These are phyloP conservation scores for Steatocranus sp. DNA, from an alignment of 2,797 vertebrate genomes.

Conservation along the genomic window DNA sequence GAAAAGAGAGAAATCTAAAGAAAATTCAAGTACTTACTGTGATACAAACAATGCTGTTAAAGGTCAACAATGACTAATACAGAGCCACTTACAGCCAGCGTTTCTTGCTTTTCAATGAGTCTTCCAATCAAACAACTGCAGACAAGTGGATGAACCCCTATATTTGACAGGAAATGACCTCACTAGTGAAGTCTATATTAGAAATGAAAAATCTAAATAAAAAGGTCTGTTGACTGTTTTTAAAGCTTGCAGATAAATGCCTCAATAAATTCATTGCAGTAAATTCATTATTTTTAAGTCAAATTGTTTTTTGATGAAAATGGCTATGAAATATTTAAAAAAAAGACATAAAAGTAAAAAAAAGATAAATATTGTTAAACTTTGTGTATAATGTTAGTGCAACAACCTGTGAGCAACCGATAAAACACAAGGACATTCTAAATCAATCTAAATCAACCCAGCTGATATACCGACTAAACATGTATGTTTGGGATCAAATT, in stretches of 20 bases:
- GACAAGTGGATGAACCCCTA: fast-evolving
- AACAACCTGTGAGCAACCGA: background rate
- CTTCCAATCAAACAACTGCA: background rate
- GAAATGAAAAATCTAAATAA: fast-evolving
- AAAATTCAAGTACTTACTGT: background rate
- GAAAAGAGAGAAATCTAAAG: background rate
- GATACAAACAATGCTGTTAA: background rate
- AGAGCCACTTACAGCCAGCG: background rate
- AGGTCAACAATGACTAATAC: background rate
- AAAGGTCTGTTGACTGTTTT: background rate
- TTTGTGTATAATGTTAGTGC: background rate
- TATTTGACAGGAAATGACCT: background rate
- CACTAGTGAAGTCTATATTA: background rate
- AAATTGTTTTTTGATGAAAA: background rate
- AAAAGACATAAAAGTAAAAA: background rate
- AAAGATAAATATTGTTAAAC: background rate
- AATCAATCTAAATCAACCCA: background rate
- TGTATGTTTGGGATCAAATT: background rate
- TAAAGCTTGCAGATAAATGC: fast-evolving
- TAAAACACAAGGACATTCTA: background rate
- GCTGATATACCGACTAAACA: background rate
- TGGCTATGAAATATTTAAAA: background rate
- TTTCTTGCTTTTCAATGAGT: background rate
- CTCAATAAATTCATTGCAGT: background rate
- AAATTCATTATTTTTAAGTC: background rate